Evolutionary conservation across 2,113 vertebrate species (phyloP).

Genomic region (Donacobius atricapilla): DNA sequence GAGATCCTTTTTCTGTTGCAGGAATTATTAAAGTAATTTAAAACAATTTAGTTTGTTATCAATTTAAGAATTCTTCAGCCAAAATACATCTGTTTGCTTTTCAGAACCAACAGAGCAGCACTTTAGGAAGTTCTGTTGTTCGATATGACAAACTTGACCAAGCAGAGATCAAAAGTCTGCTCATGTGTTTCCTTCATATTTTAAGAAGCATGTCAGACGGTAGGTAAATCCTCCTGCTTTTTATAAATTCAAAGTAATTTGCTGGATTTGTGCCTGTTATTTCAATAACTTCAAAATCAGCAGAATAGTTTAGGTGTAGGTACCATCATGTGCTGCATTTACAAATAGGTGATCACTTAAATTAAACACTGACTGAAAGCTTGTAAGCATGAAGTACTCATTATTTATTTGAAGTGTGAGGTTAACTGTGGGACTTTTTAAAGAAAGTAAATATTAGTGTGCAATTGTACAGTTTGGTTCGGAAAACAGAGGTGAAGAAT

Average conservation of each 20-base stretch:
- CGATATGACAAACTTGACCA: slow-evolving; percentile 97
- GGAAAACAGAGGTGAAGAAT: not conserved
- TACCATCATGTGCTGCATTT: fast-evolving
- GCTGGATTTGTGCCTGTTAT: not conserved
- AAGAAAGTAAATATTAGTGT: not conserved
- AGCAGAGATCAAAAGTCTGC: slow-evolving; percentile 91
- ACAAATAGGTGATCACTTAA: not conserved
- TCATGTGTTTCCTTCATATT: slow-evolving; percentile 97
- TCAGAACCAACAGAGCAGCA: slow-evolving; percentile 81
- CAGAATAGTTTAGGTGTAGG: not conserved
- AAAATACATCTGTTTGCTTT: slow-evolving; percentile 23
- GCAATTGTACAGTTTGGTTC: not conserved
- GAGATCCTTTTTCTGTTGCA: slow-evolving; percentile 1
- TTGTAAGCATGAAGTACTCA: not conserved
- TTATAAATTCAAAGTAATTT: not conserved
- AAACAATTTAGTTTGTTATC: not conserved
- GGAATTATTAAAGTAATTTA: slow-evolving; percentile 8
- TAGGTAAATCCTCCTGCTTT: slow-evolving; percentile 56
- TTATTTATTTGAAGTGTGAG: not conserved
- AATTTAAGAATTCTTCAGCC: not conserved
- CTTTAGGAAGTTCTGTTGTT: slow-evolving; percentile 84
- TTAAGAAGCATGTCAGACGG: slow-evolving; percentile 98
- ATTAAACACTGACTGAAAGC: not conserved
- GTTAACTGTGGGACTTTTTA: not conserved
- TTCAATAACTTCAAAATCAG: not conserved